phyloP scores from a whole-genome alignment of 2,797 vertebrate species.

The Anguilla obscura region DNA sequence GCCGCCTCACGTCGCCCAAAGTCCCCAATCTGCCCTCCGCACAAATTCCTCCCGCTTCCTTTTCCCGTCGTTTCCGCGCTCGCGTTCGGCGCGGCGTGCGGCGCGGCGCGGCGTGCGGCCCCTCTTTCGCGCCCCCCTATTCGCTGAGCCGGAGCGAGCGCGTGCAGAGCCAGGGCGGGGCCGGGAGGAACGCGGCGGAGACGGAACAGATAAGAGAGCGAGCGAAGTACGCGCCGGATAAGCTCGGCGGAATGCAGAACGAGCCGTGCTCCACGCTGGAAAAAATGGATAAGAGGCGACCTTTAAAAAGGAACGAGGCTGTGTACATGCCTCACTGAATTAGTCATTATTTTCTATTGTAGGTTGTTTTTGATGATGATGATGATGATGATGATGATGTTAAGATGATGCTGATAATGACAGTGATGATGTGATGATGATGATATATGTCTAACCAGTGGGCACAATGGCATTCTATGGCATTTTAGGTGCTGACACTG shows the following conservation, averaged over 20 bases:
- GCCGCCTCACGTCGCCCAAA: neutral
- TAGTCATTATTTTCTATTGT: too few relatives aligned
- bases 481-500: too few relatives aligned
- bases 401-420: too few relatives aligned
- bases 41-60: neutral
- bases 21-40: neutral
- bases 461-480: too few relatives aligned
- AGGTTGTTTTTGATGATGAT: too few relatives aligned
- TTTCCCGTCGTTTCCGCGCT: neutral
- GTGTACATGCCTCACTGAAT: too few relatives aligned
- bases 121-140: neutral
- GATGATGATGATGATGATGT: too few relatives aligned
- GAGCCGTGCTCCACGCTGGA: slow-evolving; percentile 50
- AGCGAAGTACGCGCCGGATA: neutral
- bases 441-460: too few relatives aligned
- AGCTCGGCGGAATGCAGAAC: neutral
- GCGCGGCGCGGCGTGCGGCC: neutral
- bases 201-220: neutral
- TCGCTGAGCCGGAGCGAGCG: neutral
- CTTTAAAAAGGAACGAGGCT: too few relatives aligned
- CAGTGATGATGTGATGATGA: too few relatives aligned
- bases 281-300: too few relatives aligned
- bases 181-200: neutral
- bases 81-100: neutral
- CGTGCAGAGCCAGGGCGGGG: neutral